phyloP scores from a whole-genome alignment of 2,888 invertebrate genomes.

The Cheilosia vulpina region DNA sequence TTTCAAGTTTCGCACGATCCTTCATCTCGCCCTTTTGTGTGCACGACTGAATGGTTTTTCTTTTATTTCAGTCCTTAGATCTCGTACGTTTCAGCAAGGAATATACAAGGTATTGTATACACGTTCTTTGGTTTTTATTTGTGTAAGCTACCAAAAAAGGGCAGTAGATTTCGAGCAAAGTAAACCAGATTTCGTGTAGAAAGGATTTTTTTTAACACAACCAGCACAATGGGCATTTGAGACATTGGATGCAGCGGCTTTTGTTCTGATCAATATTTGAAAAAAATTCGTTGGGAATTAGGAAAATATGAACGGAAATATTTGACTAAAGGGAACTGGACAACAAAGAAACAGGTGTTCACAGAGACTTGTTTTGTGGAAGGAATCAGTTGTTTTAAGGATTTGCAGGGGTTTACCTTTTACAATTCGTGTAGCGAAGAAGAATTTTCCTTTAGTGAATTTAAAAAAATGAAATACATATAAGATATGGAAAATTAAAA shows the following conservation, averaged over 20 bases:
- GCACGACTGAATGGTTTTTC: conserved; percentile 1
- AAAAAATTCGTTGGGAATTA: not conserved
- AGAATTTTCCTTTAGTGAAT: too few relatives aligned
- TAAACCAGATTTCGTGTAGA: conserved; percentile 35
- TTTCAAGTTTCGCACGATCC: conserved; percentile 11
- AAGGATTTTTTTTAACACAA: conserved; percentile 2
- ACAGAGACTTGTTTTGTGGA: not conserved
- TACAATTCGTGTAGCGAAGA: too few relatives aligned
- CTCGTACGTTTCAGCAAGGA: not conserved
- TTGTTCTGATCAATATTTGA: conserved; percentile 14
- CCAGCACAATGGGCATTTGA: conserved; percentile 3
- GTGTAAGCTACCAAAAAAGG: not conserved
- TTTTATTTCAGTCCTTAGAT: conserved; percentile 8
- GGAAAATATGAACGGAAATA: not conserved
- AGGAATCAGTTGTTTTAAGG: not conserved
- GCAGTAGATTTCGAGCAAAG: conserved; percentile 24
- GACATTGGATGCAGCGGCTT: conserved; percentile 6
- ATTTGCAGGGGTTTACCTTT: not conserved
- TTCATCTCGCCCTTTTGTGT: conserved; percentile 5
- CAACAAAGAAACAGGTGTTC: conserved; percentile 21
- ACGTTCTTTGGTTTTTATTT: not conserved
- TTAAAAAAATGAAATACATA: too few relatives aligned
- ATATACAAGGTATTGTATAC: not conserved
- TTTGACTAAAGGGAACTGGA: not conserved
- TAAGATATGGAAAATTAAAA: too few relatives aligned